phyloP scores from a whole-genome alignment of 2,113 vertebrate species.

The Chloropsis cyanopogon region DNA sequence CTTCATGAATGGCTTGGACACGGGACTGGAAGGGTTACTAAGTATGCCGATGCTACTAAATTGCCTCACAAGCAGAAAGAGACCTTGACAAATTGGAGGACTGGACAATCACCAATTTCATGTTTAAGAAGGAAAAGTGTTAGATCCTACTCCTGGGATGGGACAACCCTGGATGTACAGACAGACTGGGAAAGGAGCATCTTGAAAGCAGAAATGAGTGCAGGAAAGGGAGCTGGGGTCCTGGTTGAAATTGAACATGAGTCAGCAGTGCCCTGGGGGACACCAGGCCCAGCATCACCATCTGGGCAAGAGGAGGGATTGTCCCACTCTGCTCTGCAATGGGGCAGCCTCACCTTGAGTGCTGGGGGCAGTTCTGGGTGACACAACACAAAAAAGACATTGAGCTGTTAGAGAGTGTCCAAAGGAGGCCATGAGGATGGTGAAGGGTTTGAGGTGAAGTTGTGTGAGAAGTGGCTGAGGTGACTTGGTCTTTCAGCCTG shows the following conservation, averaged over 20 bases:
- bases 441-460: background rate
- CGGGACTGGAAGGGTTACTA: background rate
- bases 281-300: background rate
- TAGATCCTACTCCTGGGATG: background rate
- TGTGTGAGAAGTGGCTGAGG: fast-evolving
- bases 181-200: background rate
- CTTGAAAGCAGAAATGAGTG: background rate
- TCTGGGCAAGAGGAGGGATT: background rate
- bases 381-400: background rate
- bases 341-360: fast-evolving
- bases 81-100: too few species aligned
- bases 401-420: background rate
- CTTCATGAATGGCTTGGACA: background rate
- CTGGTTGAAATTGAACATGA: background rate
- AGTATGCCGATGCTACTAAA: fast-evolving
- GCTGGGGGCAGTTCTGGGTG: background rate
- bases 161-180: background rate
- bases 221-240: background rate
- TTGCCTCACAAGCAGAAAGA: background rate
- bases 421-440: background rate
- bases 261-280: fast-evolving
- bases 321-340: background rate
- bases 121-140: background rate
- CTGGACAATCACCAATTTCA: background rate
- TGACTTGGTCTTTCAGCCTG: background rate